These are phyloP conservation scores for Hippocampus guttulatus DNA, from an alignment of 2,113 vertebrate genomes.

Conservation along the genomic window DNA sequence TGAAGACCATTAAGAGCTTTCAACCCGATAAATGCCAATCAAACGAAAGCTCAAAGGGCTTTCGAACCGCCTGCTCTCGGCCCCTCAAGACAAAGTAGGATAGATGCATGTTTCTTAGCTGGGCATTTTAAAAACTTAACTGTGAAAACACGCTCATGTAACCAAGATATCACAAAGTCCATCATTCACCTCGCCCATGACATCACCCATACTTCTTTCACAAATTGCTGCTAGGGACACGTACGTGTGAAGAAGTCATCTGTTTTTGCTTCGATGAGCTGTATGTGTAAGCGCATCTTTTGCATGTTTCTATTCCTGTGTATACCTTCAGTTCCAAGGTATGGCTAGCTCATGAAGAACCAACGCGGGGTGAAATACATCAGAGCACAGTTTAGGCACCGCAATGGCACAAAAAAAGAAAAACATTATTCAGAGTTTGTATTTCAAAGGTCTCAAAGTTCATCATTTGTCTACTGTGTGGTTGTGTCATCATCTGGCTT, in stretches of 20 bases:
- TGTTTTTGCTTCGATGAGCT: slow-evolving; percentile 17
- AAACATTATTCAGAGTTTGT: slow-evolving; percentile 23
- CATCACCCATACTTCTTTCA: slow-evolving; percentile 30
- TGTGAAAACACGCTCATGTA: slow-evolving; percentile 15
- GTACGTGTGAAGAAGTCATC: slow-evolving; percentile 9
- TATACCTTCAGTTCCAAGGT: slow-evolving; percentile 21
- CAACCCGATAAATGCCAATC: too few relatives aligned
- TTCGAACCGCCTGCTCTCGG: neutral
- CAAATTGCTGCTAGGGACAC: slow-evolving; percentile 13
- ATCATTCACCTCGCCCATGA: slow-evolving; percentile 30
- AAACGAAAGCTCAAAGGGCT: neutral
- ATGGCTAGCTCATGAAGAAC: slow-evolving; percentile 15
- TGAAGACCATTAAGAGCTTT: too few relatives aligned
- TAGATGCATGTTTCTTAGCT: slow-evolving; percentile 16
- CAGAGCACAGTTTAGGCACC: slow-evolving; percentile 5
- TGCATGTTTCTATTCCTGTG: slow-evolving; percentile 22
- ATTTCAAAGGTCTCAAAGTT: slow-evolving; percentile 14
- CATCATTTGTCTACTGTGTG: slow-evolving; percentile 2
- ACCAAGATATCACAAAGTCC: slow-evolving; percentile 15
- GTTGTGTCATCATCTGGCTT: slow-evolving; percentile 9
- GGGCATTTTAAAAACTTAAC: slow-evolving; percentile 23
- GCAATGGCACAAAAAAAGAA: neutral
- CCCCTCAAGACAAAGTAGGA: slow-evolving; percentile 4
- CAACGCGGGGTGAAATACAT: slow-evolving; percentile 13
- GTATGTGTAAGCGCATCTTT: neutral